Percentiles rank a stretch among this genome's conserved stretches.
Conservation (phyloP, 2,113 vertebrate genomes). For the Formicarius rufipectus region DNA sequence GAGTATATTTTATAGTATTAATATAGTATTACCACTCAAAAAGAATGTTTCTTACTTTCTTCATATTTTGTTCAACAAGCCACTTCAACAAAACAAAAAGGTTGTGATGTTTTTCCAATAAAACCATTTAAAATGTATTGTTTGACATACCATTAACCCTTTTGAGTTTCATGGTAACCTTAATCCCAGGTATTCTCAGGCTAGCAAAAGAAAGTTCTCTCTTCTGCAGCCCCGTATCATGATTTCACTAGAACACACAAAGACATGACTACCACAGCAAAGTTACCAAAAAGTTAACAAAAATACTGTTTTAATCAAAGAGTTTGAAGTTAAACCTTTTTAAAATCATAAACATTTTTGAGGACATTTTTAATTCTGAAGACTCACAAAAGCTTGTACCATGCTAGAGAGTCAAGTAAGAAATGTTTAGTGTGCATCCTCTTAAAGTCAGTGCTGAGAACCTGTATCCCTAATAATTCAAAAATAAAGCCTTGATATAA, state of each 20-base stretch:
- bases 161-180: background rate
- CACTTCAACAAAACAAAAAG: background rate
- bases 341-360: background rate
- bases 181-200: background rate
- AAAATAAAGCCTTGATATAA: background rate
- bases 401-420: background rate
- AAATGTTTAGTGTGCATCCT: accelerated
- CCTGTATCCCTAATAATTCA: background rate
- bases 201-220: background rate
- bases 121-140: background rate
- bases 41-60: background rate
- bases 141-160: background rate
- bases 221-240: background rate
- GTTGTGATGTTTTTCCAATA: background rate
- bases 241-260: background rate
- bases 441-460: background rate
- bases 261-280: background rate
- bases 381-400: background rate
- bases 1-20: background rate
- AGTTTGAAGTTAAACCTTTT: background rate
- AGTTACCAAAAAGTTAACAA: background rate
- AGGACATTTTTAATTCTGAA: background rate
- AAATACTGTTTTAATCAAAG: background rate
- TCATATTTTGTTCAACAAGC: background rate
- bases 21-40: background rate